phyloP scores from a whole-genome alignment of 2,888 invertebrate genomes.

The Dioctria rufipes region DNA sequence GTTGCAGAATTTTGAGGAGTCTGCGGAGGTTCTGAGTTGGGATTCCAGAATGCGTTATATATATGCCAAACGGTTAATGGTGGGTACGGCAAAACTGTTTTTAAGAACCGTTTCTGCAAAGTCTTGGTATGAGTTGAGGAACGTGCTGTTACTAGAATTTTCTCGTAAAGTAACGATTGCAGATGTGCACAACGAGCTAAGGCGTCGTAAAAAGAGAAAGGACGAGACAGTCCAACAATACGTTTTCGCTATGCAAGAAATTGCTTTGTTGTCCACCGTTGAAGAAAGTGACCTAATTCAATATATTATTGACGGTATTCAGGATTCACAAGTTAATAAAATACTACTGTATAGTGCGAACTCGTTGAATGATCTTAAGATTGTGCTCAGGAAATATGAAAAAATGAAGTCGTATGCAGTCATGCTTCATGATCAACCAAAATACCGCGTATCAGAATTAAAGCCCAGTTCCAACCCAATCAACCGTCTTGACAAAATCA shows the following conservation, averaged over 20 bases:
- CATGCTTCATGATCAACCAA: neutral
- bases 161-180: constrained; percentile 43
- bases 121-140: constrained; percentile 49
- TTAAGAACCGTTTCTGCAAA: constrained; percentile 25
- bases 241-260: neutral
- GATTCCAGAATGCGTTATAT: no score
- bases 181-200: neutral
- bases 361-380: no score
- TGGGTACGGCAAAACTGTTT: constrained; percentile 54
- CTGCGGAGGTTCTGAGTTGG: neutral
- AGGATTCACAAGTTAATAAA: neutral
- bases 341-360: no score
- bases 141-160: constrained; percentile 51
- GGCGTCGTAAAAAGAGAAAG: constrained; percentile 38
- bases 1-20: constrained; percentile 8
- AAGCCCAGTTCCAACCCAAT: neutral
- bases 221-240: constrained; percentile 54
- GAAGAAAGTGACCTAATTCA: constrained; percentile 51
- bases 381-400: no score
- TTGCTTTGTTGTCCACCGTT: constrained; percentile 28
- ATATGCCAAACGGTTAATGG: neutral
- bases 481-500: neutral
- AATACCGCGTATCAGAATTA: no score
- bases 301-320: constrained; percentile 47
- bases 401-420: neutral